Conservation (phyloP, 2,888 invertebrate species). For the Lasioglossum zephyrum region DNA sequence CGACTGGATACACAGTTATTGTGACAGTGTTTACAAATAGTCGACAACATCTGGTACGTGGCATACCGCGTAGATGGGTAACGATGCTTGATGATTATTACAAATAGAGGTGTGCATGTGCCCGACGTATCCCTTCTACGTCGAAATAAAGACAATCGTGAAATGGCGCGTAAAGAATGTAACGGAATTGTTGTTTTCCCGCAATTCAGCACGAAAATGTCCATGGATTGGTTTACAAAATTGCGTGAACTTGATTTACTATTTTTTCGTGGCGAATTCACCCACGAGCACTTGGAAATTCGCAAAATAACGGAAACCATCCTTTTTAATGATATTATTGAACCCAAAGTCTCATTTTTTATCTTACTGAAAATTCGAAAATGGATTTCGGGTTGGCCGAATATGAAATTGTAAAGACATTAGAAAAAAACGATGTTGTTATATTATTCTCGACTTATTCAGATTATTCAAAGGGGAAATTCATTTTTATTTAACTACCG, state of each 20-base stretch:
- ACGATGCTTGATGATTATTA: not conserved
- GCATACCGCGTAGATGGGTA: not conserved
- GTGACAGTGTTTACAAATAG: conserved; percentile 8
- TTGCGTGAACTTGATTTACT: not conserved
- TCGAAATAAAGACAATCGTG: not conserved
- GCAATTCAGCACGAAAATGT: not conserved
- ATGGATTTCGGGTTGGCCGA: no score
- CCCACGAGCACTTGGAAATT: not conserved
- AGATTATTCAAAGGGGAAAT: no score
- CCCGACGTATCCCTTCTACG: not conserved
- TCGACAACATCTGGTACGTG: not conserved
- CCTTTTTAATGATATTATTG: no score
- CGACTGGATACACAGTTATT: not conserved
- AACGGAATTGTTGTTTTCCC: not conserved
- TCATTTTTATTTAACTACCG: no score
- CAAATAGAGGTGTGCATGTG: not conserved
- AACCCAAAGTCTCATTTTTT: no score
- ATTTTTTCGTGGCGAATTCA: not conserved
- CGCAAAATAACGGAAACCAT: no score
- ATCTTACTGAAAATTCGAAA: no score
- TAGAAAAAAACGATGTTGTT: no score
- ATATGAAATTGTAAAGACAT: no score
- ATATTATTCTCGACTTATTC: no score
- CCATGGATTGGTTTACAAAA: not conserved
- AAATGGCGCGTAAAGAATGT: not conserved